Percentiles rank a stretch among this genome's conserved stretches.
Evolutionary conservation across 1,140 invertebrate genomes (phyloP).

Genomic region (Drepana arcuata): DNA sequence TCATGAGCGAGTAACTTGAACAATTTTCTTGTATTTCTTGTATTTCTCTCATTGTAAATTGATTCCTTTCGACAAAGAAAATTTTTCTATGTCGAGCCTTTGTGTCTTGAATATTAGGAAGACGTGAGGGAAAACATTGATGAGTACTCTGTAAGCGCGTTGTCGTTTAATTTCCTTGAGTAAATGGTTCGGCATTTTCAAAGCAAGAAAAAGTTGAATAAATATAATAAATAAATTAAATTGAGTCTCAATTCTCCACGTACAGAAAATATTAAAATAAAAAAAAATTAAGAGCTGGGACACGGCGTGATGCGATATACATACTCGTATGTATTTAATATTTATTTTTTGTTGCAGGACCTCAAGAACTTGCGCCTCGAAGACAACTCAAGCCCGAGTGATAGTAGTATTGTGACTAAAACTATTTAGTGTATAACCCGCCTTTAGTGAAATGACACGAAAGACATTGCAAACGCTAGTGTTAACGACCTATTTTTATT

Average conservation of each 20-base stretch:
- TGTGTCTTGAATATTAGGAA: constrained; percentile 1
- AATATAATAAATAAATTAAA: background rate
- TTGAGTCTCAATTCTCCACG: background rate
- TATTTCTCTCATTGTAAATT: constrained; percentile 18
- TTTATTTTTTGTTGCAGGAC: constrained; percentile 40
- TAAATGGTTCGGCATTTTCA: background rate
- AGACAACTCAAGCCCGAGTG: constrained; percentile 55
- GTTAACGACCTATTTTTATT: too few species aligned
- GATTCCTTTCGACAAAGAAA: constrained; percentile 21
- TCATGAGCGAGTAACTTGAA: constrained; percentile 22
- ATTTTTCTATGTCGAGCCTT: constrained; percentile 20
- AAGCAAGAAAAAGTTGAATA: background rate
- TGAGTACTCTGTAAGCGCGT: background rate
- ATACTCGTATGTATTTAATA: too few species aligned
- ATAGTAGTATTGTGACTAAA: constrained; percentile 60
- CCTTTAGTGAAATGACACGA: constrained; percentile 40
- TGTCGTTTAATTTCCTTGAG: background rate
- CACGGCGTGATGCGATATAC: too few species aligned
- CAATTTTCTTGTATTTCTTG: constrained; percentile 17
- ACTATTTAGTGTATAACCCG: constrained; percentile 65
- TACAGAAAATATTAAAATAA: background rate
- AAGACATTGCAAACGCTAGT: constrained; percentile 9
- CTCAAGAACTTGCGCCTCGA: constrained; percentile 46
- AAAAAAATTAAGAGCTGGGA: too few species aligned
- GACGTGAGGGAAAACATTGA: constrained; percentile 4